Base-by-base conservation (phyloP, 2,797 vertebrate genomes). In the Danio albolineatus region DNA sequence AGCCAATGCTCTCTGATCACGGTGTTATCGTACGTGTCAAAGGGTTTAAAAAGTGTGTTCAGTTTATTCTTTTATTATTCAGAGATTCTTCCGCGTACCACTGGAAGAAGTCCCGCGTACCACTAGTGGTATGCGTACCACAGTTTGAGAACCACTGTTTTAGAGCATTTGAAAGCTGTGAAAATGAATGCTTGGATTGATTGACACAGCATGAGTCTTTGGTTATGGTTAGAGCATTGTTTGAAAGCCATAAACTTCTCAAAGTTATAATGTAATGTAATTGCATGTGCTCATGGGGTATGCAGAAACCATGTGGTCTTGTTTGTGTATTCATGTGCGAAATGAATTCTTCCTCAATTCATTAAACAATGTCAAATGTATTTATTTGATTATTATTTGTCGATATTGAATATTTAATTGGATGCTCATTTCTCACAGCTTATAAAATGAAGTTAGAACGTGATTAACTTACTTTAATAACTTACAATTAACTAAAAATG, bases 141-240 rank as follows among this genome's bases (percentile, higher is more conserved):
- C n/a, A n/a, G n/a, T n/a, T n/a, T n/a, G n/a, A n/a, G n/a, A n/a
- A n/a, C n/a, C n/a, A n/a, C n/a, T 28, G 51, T 10, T 19, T 9
- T 7, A 21, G 14, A 43, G 36, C 38, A 9, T 53, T 75, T 75
- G 46, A 19, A 62, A 62, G n/a, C 73, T 59, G 41, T 75, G 5
- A n/a, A n/a, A 75, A 64, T 75, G 12, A 66, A 38, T 66, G 39
- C 39, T 44, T 16, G 14, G 14, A 57, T 21, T 76, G 46, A 76
- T 62, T 76, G 60, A 62, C 48, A 62, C 59, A 16, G 36, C 60
- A 53, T 53, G 48, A 53, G n/a, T 12, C 17, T 75, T 64, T 8
- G 28, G 41, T 75, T 62, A 62, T 51, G 59, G 39, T 66, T 76
- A 66, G 36, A 64, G 39, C 61, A 17, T 43, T 66, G 38, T 73